Evolutionary conservation across 35 echinoderm and acorn worm species (phyloP).

Genomic region (Ophioderma brevispina): DNA sequence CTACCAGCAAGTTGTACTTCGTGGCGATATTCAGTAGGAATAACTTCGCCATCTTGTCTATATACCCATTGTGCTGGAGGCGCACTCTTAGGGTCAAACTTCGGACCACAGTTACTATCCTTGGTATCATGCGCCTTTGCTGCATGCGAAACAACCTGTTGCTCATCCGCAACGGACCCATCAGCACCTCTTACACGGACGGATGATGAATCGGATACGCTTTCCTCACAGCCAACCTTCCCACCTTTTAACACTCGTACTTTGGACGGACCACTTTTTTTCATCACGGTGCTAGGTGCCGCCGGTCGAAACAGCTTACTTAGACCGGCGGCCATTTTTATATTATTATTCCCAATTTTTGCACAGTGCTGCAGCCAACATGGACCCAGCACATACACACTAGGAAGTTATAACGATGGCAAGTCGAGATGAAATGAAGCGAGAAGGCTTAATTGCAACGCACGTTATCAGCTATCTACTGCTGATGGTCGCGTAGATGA

Average conservation of each 20-base stretch:
- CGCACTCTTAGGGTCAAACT: no score
- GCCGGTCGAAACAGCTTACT: constrained; percentile 30
- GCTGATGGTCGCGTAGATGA: no score
- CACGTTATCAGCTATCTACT: no score
- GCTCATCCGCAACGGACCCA: neutral
- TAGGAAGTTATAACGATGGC: neutral
- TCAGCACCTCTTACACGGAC: neutral
- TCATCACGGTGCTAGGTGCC: neutral
- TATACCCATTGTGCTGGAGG: no score
- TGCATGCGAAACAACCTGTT: neutral
- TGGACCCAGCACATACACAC: neutral
- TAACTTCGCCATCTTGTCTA: neutral
- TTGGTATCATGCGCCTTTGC: no score
- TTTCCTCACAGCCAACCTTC: neutral
- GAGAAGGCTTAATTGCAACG: no score
- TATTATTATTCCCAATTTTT: constrained; percentile 16
- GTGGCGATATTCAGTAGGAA: neutral
- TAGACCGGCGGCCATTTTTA: constrained; percentile 38
- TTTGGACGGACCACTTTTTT: neutral
- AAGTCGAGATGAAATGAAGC: no score
- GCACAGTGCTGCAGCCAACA: neutral
- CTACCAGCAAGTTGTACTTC: neutral
- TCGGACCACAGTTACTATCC: no score
- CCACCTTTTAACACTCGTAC: neutral
- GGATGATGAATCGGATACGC: neutral